These are phyloP conservation scores for Pilophorus perplexus DNA, from an alignment of 2,888 invertebrate species.

Conservation along the genomic window DNA sequence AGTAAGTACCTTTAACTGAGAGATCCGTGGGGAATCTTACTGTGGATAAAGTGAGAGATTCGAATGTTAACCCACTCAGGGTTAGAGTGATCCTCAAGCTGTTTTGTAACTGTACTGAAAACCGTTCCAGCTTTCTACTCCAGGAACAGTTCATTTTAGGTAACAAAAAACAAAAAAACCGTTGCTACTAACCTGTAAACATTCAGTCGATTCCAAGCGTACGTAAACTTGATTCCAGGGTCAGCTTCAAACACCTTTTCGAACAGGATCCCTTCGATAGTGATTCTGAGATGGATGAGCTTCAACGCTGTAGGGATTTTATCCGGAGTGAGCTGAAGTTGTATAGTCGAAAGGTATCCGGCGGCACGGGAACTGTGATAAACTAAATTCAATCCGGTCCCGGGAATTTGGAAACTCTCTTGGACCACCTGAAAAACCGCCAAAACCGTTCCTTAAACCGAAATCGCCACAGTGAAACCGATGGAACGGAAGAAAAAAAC, in stretches of 20 bases:
- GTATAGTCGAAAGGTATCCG: slow-evolving; percentile 89
- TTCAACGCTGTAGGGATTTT: slow-evolving; percentile 75
- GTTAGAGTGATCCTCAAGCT: too few relatives aligned
- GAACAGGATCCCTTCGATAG: slow-evolving; percentile 91
- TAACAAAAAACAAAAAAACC: too few relatives aligned
- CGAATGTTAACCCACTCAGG: too few relatives aligned
- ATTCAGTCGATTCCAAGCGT: slow-evolving; percentile 95
- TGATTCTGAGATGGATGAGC: slow-evolving; percentile 87
- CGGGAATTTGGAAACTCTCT: slow-evolving; percentile 90
- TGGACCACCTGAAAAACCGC: slow-evolving; percentile 70
- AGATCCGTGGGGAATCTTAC: background rate
- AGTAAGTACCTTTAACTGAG: background rate
- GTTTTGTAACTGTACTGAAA: too few relatives aligned
- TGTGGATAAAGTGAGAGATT: background rate
- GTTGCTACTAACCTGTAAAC: slow-evolving; percentile 74
- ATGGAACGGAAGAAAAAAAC: too few relatives aligned
- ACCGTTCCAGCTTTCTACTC: too few relatives aligned
- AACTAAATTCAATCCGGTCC: slow-evolving; percentile 90
- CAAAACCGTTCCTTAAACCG: background rate
- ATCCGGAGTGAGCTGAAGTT: slow-evolving; percentile 84
- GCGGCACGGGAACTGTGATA: slow-evolving; percentile 94
- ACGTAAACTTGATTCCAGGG: slow-evolving; percentile 93
- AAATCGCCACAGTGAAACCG: background rate
- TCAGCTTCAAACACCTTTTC: slow-evolving; percentile 94
- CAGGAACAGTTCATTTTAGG: too few relatives aligned